phyloP scores from a whole-genome alignment of 2,113 vertebrate genomes.

The Neofelis nebulosa region DNA sequence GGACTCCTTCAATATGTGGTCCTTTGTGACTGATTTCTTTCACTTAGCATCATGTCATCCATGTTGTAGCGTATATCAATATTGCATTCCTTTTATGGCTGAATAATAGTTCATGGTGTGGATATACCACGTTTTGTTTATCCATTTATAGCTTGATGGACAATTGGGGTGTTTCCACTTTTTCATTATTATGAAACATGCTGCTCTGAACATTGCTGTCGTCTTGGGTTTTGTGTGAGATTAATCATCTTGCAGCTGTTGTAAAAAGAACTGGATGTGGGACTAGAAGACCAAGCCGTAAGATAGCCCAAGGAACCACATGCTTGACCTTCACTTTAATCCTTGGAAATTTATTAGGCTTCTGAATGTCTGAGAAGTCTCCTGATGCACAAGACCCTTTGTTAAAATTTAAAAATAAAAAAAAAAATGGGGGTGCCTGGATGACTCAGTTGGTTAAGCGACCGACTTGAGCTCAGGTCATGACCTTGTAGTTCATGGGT shows the following conservation, averaged over 20 bases:
- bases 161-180: slow-evolving; percentile 2
- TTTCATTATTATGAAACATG: neutral
- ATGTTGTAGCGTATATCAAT: neutral
- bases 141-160: neutral
- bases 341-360: neutral
- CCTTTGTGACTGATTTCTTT: neutral
- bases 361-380: slow-evolving; percentile 15
- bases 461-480: too few relatives aligned
- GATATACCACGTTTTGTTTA: neutral
- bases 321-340: slow-evolving; percentile 6
- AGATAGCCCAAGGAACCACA: neutral
- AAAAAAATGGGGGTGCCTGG: too few relatives aligned
- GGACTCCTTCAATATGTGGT: neutral
- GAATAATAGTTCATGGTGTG: neutral
- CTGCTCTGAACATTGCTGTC: slow-evolving; percentile 20
- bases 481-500: too few relatives aligned
- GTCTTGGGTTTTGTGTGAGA: slow-evolving; percentile 6
- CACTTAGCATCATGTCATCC: neutral
- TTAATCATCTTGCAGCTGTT: slow-evolving; percentile 45
- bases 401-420: neutral
- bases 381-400: neutral
- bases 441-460: too few relatives aligned
- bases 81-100: neutral
- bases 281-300: neutral
- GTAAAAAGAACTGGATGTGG: neutral